Conservation (phyloP, 2,113 vertebrate genomes). For the Hydrochoerus hydrochaeris region DNA sequence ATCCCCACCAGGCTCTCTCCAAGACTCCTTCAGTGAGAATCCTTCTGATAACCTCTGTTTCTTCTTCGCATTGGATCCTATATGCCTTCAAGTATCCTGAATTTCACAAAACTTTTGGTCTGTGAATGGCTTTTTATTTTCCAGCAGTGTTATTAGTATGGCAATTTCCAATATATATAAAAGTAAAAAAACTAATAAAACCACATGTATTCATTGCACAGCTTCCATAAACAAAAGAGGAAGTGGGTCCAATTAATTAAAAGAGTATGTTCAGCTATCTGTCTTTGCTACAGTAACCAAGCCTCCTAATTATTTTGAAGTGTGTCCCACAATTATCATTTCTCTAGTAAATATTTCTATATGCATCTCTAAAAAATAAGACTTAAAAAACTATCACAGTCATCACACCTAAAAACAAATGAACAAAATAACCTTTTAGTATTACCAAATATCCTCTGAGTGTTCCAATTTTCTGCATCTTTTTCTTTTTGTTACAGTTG, state of each 20-base stretch:
- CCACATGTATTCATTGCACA: not conserved
- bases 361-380: conserved; percentile 9
- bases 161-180: not conserved
- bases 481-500: not conserved
- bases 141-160: not conserved
- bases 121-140: conserved; percentile 27
- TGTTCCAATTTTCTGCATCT: not conserved
- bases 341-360: conserved; percentile 21
- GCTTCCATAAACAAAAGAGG: not conserved
- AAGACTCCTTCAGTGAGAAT: not conserved
- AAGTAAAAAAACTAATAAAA: not conserved
- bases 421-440: not conserved
- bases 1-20: not conserved
- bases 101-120: conserved; percentile 24
- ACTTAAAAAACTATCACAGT: not conserved
- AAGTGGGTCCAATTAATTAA: not conserved
- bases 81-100: conserved; percentile 6
- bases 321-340: conserved; percentile 22
- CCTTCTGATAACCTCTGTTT: conserved; percentile 5
- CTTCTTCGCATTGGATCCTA: not conserved
- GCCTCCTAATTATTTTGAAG: not conserved
- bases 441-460: not conserved
- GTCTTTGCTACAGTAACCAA: not conserved
- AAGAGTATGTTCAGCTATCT: not conserved
- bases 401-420: not conserved